These are phyloP conservation scores for Karalla daura DNA, from an alignment of 2,797 vertebrate species.

Conservation along the genomic window DNA sequence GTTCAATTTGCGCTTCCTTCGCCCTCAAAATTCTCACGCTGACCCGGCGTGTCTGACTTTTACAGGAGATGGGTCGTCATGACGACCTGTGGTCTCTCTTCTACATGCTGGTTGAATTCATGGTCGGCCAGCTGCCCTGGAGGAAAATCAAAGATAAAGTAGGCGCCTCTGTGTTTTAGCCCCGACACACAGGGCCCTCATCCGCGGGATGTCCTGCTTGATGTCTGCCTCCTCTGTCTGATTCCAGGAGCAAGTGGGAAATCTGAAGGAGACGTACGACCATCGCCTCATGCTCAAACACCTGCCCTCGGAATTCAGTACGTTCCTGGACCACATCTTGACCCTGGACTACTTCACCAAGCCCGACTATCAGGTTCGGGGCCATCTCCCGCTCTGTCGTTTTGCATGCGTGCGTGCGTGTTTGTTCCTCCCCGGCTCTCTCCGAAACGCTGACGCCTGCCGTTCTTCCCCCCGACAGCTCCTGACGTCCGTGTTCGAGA, in stretches of 20 bases:
- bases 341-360: slow-evolving; percentile 97
- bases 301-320: slow-evolving; percentile 93
- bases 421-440: slow-evolving; percentile 12
- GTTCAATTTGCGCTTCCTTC: neutral
- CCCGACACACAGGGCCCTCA: neutral
- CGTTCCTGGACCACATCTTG: slow-evolving; percentile 95
- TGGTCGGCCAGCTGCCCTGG: slow-evolving; percentile 96
- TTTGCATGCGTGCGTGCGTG: too few relatives aligned
- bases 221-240: neutral
- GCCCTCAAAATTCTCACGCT: neutral
- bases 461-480: slow-evolving; percentile 83
- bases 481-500: slow-evolving; percentile 95
- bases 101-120: slow-evolving; percentile 99
- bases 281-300: slow-evolving; percentile 97
- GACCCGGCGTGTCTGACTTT: neutral
- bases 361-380: slow-evolving; percentile 97
- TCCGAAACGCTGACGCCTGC: slow-evolving; percentile 44
- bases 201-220: neutral
- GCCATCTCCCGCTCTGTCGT: too few relatives aligned
- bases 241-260: slow-evolving; percentile 96
- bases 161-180: slow-evolving; percentile 40
- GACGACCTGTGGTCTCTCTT: slow-evolving; percentile 98
- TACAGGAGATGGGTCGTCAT: slow-evolving; percentile 97
- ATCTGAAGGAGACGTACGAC: slow-evolving; percentile 96
- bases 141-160: slow-evolving; percentile 99